Evolutionary conservation across 2,113 vertebrate genomes (phyloP).

Genomic region (Phoxinus phoxinus): DNA sequence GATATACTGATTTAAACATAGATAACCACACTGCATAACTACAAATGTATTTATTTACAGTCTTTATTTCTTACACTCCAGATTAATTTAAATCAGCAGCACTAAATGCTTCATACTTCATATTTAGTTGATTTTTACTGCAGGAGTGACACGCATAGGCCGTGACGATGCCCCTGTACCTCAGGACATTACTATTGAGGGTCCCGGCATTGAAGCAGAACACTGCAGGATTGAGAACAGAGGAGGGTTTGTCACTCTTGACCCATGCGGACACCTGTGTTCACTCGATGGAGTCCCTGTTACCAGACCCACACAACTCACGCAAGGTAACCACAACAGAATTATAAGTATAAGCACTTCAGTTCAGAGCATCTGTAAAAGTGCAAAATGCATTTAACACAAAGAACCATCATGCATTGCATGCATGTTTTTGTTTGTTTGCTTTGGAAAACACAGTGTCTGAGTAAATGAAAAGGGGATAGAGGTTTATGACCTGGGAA

Average conservation of each 20-base stretch:
- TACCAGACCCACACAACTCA: slow-evolving; percentile 75
- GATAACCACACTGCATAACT: neutral
- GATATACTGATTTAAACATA: slow-evolving; percentile 36
- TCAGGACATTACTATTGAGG: slow-evolving; percentile 79
- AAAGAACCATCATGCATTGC: neutral
- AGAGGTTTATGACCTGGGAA: slow-evolving; percentile 30
- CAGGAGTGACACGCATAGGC: slow-evolving; percentile 80
- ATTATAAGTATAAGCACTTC: neutral
- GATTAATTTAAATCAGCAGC: neutral
- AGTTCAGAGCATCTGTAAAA: neutral
- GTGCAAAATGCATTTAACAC: neutral
- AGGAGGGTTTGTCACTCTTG: slow-evolving; percentile 77
- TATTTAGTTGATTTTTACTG: slow-evolving; percentile 24
- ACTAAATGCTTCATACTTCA: neutral
- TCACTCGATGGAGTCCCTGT: slow-evolving; percentile 78
- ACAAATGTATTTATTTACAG: neutral
- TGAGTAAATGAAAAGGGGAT: neutral
- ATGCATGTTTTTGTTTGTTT: neutral
- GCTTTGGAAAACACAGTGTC: neutral
- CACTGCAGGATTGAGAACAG: slow-evolving; percentile 78
- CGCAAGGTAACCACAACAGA: slow-evolving; percentile 74
- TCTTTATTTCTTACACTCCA: neutral
- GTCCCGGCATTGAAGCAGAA: slow-evolving; percentile 76
- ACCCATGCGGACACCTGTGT: slow-evolving; percentile 81
- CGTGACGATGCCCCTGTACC: slow-evolving; percentile 76